Percentiles rank a stretch among this genome's conserved stretches.
phyloP scores from a whole-genome alignment of 2,888 invertebrate species.

The Agapostemon virescens region DNA sequence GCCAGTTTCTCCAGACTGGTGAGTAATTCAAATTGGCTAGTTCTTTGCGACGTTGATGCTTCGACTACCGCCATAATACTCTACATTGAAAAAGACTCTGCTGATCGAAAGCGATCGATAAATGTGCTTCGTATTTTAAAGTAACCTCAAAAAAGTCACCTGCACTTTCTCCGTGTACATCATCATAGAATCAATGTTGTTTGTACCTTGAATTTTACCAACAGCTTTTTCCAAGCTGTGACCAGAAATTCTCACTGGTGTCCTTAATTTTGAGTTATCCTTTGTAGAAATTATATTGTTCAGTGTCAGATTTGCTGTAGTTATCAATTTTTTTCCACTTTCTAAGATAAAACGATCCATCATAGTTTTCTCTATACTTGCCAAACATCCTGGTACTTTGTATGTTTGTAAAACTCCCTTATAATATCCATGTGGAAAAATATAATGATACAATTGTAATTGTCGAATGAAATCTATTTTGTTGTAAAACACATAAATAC shows the following conservation, averaged over 20 bases:
- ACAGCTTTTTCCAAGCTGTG: slow-evolving; percentile 78
- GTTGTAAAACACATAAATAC: neutral
- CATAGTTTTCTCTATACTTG: slow-evolving; percentile 70
- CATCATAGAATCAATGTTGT: slow-evolving; percentile 62
- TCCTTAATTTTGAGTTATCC: slow-evolving; percentile 72
- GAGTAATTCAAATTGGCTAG: slow-evolving; percentile 83
- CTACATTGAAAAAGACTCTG: slow-evolving; percentile 65
- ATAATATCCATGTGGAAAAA: slow-evolving; percentile 24
- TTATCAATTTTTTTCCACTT: slow-evolving; percentile 75
- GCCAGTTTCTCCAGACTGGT: slow-evolving; percentile 85
- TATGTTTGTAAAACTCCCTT: slow-evolving; percentile 70
- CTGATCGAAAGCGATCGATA: neutral
- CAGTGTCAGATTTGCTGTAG: slow-evolving; percentile 73
- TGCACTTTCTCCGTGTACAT: slow-evolving; percentile 68
- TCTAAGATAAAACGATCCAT: slow-evolving; percentile 73
- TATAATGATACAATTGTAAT: neutral
- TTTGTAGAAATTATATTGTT: slow-evolving; percentile 68
- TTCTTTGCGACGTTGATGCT: slow-evolving; percentile 83
- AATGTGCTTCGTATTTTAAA: slow-evolving; percentile 9
- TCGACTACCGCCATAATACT: slow-evolving; percentile 82
- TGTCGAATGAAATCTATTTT: neutral
- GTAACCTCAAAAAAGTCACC: slow-evolving; percentile 58
- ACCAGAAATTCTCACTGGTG: slow-evolving; percentile 76
- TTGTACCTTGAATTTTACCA: slow-evolving; percentile 71
- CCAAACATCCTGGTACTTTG: slow-evolving; percentile 76